Evolutionary conservation across 2,113 vertebrate species (phyloP).

Genomic region (Nothocercus julius): DNA sequence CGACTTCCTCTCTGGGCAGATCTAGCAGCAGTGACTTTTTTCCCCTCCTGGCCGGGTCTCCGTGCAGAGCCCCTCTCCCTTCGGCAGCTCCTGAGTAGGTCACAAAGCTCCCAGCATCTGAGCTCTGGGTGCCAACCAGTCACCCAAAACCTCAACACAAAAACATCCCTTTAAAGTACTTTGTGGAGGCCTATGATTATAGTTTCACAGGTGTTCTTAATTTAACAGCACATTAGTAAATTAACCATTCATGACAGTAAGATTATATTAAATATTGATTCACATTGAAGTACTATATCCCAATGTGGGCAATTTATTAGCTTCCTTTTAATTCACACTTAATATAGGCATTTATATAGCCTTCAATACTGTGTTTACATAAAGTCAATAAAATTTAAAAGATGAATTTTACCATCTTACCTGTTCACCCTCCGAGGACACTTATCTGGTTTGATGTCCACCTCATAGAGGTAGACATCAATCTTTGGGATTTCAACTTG

Average conservation of each 20-base stretch:
- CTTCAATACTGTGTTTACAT: background rate
- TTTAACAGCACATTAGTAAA: background rate
- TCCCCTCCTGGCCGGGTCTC: background rate
- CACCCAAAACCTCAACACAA: background rate
- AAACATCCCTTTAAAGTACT: background rate
- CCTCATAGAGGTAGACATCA: constrained; percentile 99
- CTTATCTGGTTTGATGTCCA: constrained; percentile 99
- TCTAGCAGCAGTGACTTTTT: constrained; percentile 1
- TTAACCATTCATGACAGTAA: background rate
- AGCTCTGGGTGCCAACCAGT: too few species aligned
- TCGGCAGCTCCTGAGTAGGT: background rate
- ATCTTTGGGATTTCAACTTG: constrained; percentile 99
- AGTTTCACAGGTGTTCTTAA: background rate
- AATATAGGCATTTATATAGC: background rate
- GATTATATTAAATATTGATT: background rate
- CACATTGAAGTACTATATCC: background rate
- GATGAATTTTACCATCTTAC: constrained; percentile 69
- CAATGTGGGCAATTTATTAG: background rate
- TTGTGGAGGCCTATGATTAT: background rate
- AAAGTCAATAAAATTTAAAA: background rate
- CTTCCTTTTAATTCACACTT: background rate
- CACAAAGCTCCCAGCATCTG: background rate
- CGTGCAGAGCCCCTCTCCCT: background rate
- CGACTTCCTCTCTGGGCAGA: background rate
- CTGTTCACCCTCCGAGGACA: constrained; percentile 98